phyloP scores from a whole-genome alignment of 2,888 invertebrate genomes.

The Cheilosia vulpina region DNA sequence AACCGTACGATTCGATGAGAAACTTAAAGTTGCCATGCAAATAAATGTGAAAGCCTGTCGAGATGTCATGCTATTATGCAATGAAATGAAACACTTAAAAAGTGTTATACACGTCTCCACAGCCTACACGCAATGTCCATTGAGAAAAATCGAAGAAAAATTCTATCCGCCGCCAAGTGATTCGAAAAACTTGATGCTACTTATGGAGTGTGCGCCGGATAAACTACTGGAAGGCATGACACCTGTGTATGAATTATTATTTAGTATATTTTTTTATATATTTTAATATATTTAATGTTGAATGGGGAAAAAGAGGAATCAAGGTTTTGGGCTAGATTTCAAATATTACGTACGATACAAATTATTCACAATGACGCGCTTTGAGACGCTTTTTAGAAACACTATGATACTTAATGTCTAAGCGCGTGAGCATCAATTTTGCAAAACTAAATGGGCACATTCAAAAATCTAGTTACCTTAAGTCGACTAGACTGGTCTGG shows the following conservation, averaged over 20 bases:
- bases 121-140: conserved; percentile 85
- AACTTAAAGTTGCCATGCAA: conserved; percentile 88
- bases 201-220: conserved; percentile 85
- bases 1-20: conserved; percentile 89
- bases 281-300: too few relatives aligned
- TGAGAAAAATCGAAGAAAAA: conserved; percentile 84
- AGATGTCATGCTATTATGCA: conserved; percentile 87
- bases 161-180: conserved; percentile 85
- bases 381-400: too few relatives aligned
- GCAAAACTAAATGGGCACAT: too few relatives aligned
- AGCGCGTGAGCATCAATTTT: too few relatives aligned
- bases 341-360: too few relatives aligned
- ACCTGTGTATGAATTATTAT: conserved; percentile 82
- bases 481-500: too few relatives aligned
- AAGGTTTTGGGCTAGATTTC: too few relatives aligned
- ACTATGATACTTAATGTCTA: too few relatives aligned
- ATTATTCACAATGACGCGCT: too few relatives aligned
- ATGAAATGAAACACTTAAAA: conserved; percentile 85
- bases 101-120: conserved; percentile 86
- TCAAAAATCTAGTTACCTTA: too few relatives aligned
- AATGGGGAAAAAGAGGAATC: too few relatives aligned
- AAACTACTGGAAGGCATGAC: conserved; percentile 85
- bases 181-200: conserved; percentile 84
- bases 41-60: conserved; percentile 90
- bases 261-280: too few relatives aligned